Evolutionary conservation across 2,888 invertebrate genomes (phyloP), one percentile per base, ranked within the genome.

Genomic region (Aspidiotus rigidus): DNA sequence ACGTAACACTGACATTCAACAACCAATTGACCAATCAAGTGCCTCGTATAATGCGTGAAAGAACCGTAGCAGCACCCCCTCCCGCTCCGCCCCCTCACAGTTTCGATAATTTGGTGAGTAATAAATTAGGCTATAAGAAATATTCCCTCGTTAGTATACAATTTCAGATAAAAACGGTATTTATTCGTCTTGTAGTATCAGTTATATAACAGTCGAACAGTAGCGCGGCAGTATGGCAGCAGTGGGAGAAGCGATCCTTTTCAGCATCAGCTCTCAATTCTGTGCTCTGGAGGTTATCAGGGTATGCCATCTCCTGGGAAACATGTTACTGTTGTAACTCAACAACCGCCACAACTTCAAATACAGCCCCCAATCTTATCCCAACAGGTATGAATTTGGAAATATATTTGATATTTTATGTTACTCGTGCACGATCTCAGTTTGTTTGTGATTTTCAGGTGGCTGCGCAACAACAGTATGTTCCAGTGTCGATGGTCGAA

Each of bases 1-100:
- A 89, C 81, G 91, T 96, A 69, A 93, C 96, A 66, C 87, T 96
- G 75, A 92, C 94, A 72, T 93, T 96, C 80, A 95, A 94, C 80
- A 76, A 76, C 71, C 94, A 90, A 79, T 77, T 87, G 74, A 84
- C 86, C 66, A 87, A 86, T 78, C 87, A 87, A 78, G 87, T 88
- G 73, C 86, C 86, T 74, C 81, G 86, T 74, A 66, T 70, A 10
- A 66, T 66, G 64, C 70, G 70, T 56, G 69, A 69, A 49, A 61
- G 69, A 7, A 63, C 62, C 13, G 69, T 75, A 81, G 89, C 54
- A 84, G 86, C 1, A 83, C 88, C 71, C 87, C 73, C 71, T 6
- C 69, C 69, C n/a, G 62, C 70, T 53, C 67, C 70, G 11, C 66
- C 64, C 40, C 73, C 73, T 17, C 72, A 73, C 55, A 67, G 73